These are phyloP conservation scores for Ditula angustiorana DNA, from an alignment of 2,888 invertebrate genomes.

Conservation along the genomic window DNA sequence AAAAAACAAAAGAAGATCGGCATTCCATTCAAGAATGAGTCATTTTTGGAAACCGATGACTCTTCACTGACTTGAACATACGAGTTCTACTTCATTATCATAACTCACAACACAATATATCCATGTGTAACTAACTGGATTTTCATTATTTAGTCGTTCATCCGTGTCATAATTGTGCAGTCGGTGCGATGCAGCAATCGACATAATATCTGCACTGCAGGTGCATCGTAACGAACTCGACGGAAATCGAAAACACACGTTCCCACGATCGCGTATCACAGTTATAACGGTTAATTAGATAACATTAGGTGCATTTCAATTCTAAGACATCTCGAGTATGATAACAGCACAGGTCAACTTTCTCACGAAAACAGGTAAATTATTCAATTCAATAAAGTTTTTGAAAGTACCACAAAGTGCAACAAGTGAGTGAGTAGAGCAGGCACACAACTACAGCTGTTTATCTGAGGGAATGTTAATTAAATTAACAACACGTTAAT, in stretches of 20 bases:
- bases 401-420: conserved; percentile 73
- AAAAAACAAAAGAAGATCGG: conserved; percentile 80
- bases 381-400: conserved; percentile 54
- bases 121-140: conserved; percentile 64
- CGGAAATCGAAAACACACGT: conserved; percentile 64
- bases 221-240: conserved; percentile 77
- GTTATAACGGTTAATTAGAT: conserved; percentile 74
- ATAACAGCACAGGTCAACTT: conserved; percentile 66
- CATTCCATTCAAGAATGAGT: conserved; percentile 74
- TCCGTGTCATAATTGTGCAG: conserved; percentile 63
- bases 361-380: conserved; percentile 72
- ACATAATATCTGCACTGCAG: conserved; percentile 67
- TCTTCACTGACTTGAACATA: conserved; percentile 60
- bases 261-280: conserved; percentile 63
- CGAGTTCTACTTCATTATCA: conserved; percentile 61
- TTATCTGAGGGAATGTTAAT: conserved; percentile 56
- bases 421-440: conserved; percentile 56
- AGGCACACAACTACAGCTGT: conserved; percentile 64
- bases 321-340: conserved; percentile 59
- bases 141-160: conserved; percentile 58
- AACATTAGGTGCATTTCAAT: conserved; percentile 56
- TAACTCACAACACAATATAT: conserved; percentile 51
- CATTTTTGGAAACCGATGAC: conserved; percentile 72
- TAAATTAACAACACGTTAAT: conserved; percentile 49
- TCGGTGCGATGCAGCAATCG: conserved; percentile 57